Percentiles rank a stretch among this genome's conserved stretches.
Conservation (phyloP, 2,113 vertebrate genomes). For the Fregata magnificens region DNA sequence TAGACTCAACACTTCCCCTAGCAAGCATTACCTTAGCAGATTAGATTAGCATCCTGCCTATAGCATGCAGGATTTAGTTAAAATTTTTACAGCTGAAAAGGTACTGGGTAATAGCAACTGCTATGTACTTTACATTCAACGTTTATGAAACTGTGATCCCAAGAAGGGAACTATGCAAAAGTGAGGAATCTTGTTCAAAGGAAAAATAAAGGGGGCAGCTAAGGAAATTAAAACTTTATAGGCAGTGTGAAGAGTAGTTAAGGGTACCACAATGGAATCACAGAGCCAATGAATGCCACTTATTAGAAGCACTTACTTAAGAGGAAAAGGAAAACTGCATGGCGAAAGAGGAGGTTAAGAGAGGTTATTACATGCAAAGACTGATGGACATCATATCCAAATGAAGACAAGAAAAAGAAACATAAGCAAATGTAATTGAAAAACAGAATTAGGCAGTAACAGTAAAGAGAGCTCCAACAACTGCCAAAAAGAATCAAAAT, state of each 20-base stretch:
- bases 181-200: neutral
- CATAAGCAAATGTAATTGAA: neutral
- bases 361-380: neutral
- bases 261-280: neutral
- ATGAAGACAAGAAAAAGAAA: neutral
- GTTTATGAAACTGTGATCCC: neutral
- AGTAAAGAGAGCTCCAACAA: neutral
- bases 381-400: neutral
- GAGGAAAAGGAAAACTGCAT: neutral
- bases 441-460: neutral
- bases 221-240: neutral
- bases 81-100: neutral
- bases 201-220: neutral
- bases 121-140: neutral
- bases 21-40: too few species aligned
- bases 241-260: neutral
- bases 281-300: neutral
- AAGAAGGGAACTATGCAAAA: neutral
- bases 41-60: too few species aligned
- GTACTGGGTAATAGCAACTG: neutral
- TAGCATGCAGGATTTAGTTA: neutral
- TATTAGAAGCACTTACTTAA: neutral
- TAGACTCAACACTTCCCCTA: neutral
- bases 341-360: neutral
- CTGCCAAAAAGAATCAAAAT: neutral